phyloP scores from a whole-genome alignment of 2,888 invertebrate genomes.

The Tiliacea citrago region DNA sequence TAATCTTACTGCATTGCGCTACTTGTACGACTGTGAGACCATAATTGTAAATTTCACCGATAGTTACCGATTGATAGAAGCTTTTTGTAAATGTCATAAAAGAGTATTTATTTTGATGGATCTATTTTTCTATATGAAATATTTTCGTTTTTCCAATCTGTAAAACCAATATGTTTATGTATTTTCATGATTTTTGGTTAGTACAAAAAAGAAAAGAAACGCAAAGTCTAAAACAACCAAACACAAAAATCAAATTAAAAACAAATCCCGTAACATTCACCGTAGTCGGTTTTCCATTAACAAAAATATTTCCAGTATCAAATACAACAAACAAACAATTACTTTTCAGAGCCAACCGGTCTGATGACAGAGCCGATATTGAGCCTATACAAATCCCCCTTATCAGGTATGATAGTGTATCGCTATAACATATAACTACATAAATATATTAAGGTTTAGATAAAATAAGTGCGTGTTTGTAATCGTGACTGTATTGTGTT shows the following conservation, averaged over 20 bases:
- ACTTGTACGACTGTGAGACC: background rate
- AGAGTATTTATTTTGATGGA: too few relatives aligned
- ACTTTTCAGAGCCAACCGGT: constrained; percentile 85
- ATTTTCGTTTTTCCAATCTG: too few relatives aligned
- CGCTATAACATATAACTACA: constrained; percentile 26
- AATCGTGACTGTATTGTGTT: constrained; percentile 27
- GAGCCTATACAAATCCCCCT: constrained; percentile 89
- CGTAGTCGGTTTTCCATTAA: constrained; percentile 44
- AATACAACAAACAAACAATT: constrained; percentile 69
- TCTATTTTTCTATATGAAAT: too few relatives aligned
- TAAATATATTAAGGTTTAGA: constrained; percentile 51
- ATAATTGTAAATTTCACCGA: background rate
- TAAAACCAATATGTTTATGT: too few relatives aligned
- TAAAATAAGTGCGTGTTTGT: constrained; percentile 36
- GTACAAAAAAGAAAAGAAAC: background rate
- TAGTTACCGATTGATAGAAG: background rate
- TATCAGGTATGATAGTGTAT: constrained; percentile 83
- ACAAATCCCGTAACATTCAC: constrained; percentile 3
- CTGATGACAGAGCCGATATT: constrained; percentile 88
- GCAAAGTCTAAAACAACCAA: background rate
- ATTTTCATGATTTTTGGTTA: background rate
- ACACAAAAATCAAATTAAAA: background rate
- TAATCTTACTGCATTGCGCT: background rate
- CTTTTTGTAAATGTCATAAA: background rate
- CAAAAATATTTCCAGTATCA: constrained; percentile 33